Percentiles rank a stretch among this genome's conserved stretches.
Conservation (phyloP, 2,797 vertebrate species). For the Coregonus sp. region DNA sequence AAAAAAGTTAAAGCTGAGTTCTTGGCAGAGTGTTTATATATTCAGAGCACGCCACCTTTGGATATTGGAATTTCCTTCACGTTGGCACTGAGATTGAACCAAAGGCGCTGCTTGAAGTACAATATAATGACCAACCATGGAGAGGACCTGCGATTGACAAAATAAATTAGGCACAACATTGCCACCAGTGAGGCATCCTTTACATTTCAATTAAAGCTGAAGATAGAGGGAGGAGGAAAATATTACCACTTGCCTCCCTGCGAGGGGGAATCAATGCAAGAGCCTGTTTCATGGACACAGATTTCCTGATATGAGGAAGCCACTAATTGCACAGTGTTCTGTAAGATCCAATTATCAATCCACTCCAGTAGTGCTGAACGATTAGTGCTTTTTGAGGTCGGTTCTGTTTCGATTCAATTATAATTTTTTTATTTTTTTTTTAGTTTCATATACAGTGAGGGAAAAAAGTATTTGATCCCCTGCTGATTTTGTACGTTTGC, state of each 20-base stretch:
- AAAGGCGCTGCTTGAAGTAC: conserved; percentile 53
- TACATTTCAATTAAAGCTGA: conserved; percentile 69
- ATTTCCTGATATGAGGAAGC: conserved; percentile 57
- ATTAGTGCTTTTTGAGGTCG: no score
- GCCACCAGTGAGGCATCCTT: conserved; percentile 55
- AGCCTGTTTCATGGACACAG: conserved; percentile 54
- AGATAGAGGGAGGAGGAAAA: conserved; percentile 53
- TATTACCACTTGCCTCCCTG: conserved; percentile 56
- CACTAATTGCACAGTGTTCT: conserved; percentile 66
- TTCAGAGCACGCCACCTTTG: conserved; percentile 8
- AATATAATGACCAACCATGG: conserved; percentile 69
- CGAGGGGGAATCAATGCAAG: conserved; percentile 56
- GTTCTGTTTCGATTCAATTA: no score
- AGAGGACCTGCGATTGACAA: conserved; percentile 57
- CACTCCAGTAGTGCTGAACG: conserved; percentile 10
- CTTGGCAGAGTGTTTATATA: conserved; percentile 30
- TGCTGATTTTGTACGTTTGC: no score
- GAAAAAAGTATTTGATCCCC: no score
- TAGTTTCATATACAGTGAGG: no score
- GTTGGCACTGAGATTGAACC: conserved; percentile 27
- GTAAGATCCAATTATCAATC: conserved; percentile 60
- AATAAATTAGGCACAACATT: conserved; percentile 71
- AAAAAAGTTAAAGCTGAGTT: conserved; percentile 15
- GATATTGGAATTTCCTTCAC: conserved; percentile 54
- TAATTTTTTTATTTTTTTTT: no score